Base-by-base conservation (phyloP, 92 coral and sea anemone species). In the Porites lobata region DNA sequence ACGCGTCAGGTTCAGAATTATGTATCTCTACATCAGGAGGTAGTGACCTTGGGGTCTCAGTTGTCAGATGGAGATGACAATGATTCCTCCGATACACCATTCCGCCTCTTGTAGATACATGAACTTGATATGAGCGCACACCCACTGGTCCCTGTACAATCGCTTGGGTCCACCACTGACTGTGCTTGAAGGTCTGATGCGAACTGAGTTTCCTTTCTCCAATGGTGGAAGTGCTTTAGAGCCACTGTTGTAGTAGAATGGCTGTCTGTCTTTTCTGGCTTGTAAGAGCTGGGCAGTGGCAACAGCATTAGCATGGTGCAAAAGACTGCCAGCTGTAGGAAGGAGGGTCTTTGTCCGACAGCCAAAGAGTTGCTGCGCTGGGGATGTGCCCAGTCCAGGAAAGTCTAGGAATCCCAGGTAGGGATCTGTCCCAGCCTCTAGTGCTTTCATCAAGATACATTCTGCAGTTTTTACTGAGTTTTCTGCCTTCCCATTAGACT, bases 371-470 rank as follows among this genome's bases (percentile, higher is more conserved):
- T 63, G 0, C 84, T 65, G 65, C 24, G 65, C 64, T 50, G 84
- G 84, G 64, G 75, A 80, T 3, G 84, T 66, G 59, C 75, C 75
- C 8, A 80, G 5, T 65, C 84, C 75, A 75, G 19, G 84, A 74
- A 80, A 65, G 57, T 80, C 84, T 9, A 80, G 75, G 51, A 80
- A 66, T 65, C 84, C 75, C 26, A 80, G 67, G 75, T 65, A 67
- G 64, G 84, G 84, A 22, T 80, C 84, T 65, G 59, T 65, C 3
- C 72, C 72, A 78, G 83, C 83, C 13, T 78, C 72, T 78, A 63
- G 17, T 10, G 83, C 72, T 2, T 63, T 62, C 13, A 78, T 29
- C 83, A 78, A 61, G 72, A 63, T 63, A 13, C n/a, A 20, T 17
- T 63, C 22, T 4, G 21, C 74, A 79, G 22, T 66, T 51, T 65